Evolutionary conservation across 2,797 vertebrate species (phyloP).

Genomic region (Hemibagrus guttatus): DNA sequence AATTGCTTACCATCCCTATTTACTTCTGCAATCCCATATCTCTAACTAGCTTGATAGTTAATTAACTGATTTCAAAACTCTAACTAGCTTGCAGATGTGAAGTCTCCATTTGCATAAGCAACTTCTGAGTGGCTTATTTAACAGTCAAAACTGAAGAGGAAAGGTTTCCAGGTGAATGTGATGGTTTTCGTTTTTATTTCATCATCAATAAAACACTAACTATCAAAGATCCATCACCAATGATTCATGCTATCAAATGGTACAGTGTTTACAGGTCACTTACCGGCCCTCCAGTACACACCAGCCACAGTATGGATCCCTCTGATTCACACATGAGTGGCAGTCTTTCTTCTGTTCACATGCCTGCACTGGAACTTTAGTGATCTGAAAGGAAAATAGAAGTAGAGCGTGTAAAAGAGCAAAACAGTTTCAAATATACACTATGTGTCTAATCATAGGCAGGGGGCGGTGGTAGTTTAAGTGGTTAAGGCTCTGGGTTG

Average conservation of each 20-base stretch:
- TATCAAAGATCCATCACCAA: too few species aligned
- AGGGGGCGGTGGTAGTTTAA: too few species aligned
- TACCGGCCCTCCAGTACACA: constrained; percentile 87
- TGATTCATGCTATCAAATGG: neutral
- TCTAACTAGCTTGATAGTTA: neutral
- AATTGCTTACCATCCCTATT: neutral
- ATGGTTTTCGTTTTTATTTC: neutral
- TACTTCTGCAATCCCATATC: neutral
- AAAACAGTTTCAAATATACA: neutral
- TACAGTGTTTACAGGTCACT: constrained; percentile 43
- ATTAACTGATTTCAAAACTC: neutral
- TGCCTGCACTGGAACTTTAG: constrained; percentile 84
- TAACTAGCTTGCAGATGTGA: neutral
- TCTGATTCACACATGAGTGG: constrained; percentile 75
- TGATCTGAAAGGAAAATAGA: constrained; percentile 74
- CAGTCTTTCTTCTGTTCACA: constrained; percentile 81
- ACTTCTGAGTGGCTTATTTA: neutral
- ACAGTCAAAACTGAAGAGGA: neutral
- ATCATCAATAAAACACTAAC: neutral
- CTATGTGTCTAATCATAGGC: neutral
- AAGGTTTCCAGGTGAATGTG: neutral
- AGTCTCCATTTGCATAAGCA: neutral
- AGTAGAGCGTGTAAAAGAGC: constrained; percentile 34
- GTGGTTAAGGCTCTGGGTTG: too few species aligned
- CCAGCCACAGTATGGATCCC: constrained; percentile 96